Conservation (phyloP, 1,140 invertebrate genomes). For the Pseudomyrmex flavicornis region DNA sequence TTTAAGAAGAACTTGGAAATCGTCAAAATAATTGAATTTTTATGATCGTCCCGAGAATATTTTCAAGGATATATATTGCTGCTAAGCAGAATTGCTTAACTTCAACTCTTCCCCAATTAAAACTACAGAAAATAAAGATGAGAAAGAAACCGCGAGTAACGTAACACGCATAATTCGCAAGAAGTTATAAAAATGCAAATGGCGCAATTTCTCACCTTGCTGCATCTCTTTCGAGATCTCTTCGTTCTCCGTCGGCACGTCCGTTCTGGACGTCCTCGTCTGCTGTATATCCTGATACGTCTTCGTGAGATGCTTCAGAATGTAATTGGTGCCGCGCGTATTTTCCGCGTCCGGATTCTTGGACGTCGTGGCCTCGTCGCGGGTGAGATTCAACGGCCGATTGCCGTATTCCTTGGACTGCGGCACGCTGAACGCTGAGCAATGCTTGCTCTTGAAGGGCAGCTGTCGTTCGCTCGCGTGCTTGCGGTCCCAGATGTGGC, state of each 20-base stretch:
- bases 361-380: constrained; percentile 75
- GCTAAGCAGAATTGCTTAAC: background rate
- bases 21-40: background rate
- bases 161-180: too few relatives aligned
- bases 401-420: constrained; percentile 81
- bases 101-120: background rate
- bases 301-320: constrained; percentile 82
- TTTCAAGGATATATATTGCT: background rate
- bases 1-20: too few relatives aligned
- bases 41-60: background rate
- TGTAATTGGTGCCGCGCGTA: constrained; percentile 82
- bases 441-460: constrained; percentile 82
- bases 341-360: constrained; percentile 73
- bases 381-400: constrained; percentile 79
- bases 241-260: constrained; percentile 56
- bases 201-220: constrained; percentile 43
- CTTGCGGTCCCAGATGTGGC: constrained; percentile 92
- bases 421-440: constrained; percentile 85
- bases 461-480: constrained; percentile 76
- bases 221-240: constrained; percentile 54
- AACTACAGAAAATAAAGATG: too few relatives aligned
- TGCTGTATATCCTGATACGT: constrained; percentile 75
- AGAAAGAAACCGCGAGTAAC: background rate
- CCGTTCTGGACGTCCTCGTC: constrained; percentile 40
- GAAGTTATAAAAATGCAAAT: background rate